Evolutionary conservation across 2,888 invertebrate genomes (phyloP), one percentile per base, ranked within the genome.

Genomic region (Archips xylosteana): DNA sequence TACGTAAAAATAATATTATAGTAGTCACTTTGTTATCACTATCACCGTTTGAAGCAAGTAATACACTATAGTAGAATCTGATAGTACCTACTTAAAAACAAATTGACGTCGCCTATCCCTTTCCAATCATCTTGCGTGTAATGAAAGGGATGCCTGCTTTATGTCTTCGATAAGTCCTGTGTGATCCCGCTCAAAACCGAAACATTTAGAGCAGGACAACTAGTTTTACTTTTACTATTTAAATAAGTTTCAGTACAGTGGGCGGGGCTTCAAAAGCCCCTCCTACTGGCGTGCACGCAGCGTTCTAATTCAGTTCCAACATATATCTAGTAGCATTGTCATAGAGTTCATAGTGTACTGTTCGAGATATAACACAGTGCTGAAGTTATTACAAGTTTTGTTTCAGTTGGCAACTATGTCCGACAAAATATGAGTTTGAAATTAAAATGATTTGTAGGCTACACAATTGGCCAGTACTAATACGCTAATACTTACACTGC

Each of bases 391-490:
- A 57, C 12, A 12, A 12, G 3, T 57, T 57, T 57, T 32, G 12
- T 57, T 12, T 32, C 57, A 54, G 10, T 57, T 57, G 57, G 57
- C 57, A 57, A 57, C 57, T 57, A 57, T 12, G 32, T 57, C 57
- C 32, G 0, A 57, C 57, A 57, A 57, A 57, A 23, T 32, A 57
- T 32, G 32, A 32, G 32, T 23, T 32, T 12, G 12, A 54, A 49
- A 54, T 54, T 23, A 23, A 54, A 23, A 54, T 54, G 2, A 23
- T 15, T 1, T n/a, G 5, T n/a, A 3, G 51, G 15, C 12, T 51
- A 51, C 51, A 51, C 15, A 51, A 51, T n/a, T 4, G 49, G 5
- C 49, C 0, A 51, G n/a, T n/a, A 51, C n/a, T 51, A 47, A 47
- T n/a, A 47, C 23, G 23, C 23, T 23, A 47, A 47, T 51, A 51